Evolutionary conservation across 2,888 invertebrate genomes (phyloP), one percentile per base, ranked within the genome.

Genomic region (Platerodrilus igneus): DNA sequence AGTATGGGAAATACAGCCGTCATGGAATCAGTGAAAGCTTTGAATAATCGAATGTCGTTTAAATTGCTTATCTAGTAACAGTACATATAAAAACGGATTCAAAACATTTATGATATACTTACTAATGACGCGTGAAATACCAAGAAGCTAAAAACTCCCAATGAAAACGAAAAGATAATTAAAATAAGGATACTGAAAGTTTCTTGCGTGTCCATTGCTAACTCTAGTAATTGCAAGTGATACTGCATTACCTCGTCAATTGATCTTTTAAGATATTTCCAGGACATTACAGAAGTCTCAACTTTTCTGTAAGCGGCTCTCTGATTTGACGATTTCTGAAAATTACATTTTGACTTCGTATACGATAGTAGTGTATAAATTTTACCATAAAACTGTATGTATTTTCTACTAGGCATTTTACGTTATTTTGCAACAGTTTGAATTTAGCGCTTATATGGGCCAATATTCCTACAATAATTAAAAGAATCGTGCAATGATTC

Each of bases 401-500:
- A n/a, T 19, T 19, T 19, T 19, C 7, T 19, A 7, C 5, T 19
- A 19, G 19, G 7, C 19, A 7, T 10, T 11, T 20, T 10, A 41
- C 26, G 15, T n/a, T 10, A 18, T 37, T 41, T 11, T 29, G 18
- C 7, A 36, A 21, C 14, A 41, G 26, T 19, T 10, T 37, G 9
- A 33, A 31, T 11, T 41, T 30, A 3, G 41, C 33, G 20, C 25
- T 37, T n/a, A 41, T 27, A 17, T 41, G 37, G 3, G 31, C 36
- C 15, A 41, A 31, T n/a, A 37, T 31, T 11, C 37, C 27, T 14
- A 22, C 31, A n/a, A 41, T 32, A 9, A 32, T n/a, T 17, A 41
- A 26, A 37, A 37, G 36, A 10, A 22, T 20, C 4, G 41, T 26
- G 9, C 36, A 32, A 9, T 37, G 31, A 10, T 32, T 32, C 8